Base-by-base conservation (phyloP, 2,113 vertebrate species). In the Blennius ocellaris region DNA sequence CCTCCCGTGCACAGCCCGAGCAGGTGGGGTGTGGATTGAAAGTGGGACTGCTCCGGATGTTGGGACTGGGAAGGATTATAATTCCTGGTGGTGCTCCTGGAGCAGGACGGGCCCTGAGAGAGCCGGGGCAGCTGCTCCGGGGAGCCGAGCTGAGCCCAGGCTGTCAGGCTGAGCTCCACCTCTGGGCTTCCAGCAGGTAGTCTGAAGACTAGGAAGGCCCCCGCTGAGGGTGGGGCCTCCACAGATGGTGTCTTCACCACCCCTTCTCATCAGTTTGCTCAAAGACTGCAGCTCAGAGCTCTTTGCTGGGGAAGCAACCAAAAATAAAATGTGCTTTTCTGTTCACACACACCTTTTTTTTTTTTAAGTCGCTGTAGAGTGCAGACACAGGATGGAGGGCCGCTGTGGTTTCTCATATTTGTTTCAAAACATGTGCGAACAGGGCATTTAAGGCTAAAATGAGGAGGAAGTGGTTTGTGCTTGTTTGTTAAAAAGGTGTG, bases 401-500 rank as follows among this genome's bases (percentile, higher is more conserved):
- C 43, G 53, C 61, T 77, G 69, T 64, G 60, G 82, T 84, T 92
- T 91, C 76, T 90, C 78, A 65, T 85, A 80, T 89, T 89, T 91
- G 69, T 78, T 80, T 87, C 59, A 83, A 68, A 72, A 87, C 87
- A 85, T 75, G 77, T 92, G 89, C 86, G 89, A 92, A 91, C 87
- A 85, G 89, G 86, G 89, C 92, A 92, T 90, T 92, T 87, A 62
- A 74, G 85, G 86, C 87, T 87, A 89, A 90, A 94, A 85, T 76
- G 66, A 87, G 83, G 76, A 94, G 94, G 93, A 95, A 93, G 93
- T 94, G 93, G 93, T 93, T 85, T 90, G 66, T 67, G 78, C 82
- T 85, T 86, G 78, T 88, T 70, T 82, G 57, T 78, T 52, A 68
- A 87, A 87, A 90, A 88, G 67, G 69, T 92, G 80, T 87, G 87